Conservation (phyloP, 2,113 vertebrate genomes). For the Archilochus colubris region DNA sequence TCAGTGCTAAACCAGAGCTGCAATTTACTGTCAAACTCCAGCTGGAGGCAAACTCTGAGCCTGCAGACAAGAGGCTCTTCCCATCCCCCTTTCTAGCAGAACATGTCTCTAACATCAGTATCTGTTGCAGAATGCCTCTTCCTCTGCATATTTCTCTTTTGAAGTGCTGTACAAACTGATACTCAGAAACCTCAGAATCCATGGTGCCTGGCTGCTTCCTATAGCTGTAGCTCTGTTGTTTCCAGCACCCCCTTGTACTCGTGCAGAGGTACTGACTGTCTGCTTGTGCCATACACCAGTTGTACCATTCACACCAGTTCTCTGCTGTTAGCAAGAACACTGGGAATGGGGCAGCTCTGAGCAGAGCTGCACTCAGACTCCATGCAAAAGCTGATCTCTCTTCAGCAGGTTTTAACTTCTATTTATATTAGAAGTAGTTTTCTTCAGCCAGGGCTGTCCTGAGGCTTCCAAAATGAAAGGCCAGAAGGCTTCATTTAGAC, state of each 20-base stretch:
- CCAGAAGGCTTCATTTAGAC: not conserved
- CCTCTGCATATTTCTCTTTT: not conserved
- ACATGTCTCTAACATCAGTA: not conserved
- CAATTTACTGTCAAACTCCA: not conserved
- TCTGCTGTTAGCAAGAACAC: fast-evolving
- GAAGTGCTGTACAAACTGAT: not conserved
- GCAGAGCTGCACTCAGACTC: not conserved
- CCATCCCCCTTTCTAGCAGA: not conserved
- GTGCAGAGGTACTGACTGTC: not conserved
- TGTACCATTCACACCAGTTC: not conserved
- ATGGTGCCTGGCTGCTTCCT: not conserved
- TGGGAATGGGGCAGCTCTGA: not conserved
- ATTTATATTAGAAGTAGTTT: not conserved
- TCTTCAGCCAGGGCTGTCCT: not conserved
- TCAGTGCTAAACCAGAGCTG: not conserved
- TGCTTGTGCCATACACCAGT: not conserved
- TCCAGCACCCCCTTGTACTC: not conserved
- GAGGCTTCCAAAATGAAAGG: not conserved
- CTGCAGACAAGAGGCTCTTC: not conserved
- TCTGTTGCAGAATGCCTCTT: not conserved
- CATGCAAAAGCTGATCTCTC: not conserved
- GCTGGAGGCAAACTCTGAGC: not conserved
- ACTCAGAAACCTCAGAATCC: not conserved
- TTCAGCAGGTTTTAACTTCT: not conserved
- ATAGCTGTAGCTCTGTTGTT: not conserved